Conservation (phyloP, 2,113 vertebrate species). For the Serilophus lunatus region DNA sequence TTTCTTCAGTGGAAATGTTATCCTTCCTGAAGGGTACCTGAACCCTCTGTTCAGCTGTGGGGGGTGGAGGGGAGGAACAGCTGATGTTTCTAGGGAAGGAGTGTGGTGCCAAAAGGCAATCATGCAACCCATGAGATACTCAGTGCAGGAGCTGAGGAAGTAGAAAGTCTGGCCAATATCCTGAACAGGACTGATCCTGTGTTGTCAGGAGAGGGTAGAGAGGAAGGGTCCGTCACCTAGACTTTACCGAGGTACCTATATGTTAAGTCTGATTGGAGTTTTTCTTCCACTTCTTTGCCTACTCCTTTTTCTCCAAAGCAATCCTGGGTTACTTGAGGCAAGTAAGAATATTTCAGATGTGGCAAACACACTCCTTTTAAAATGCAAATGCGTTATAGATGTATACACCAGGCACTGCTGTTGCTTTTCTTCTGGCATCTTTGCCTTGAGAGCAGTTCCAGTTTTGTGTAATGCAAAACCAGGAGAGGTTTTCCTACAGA, state of each 20-base stretch:
- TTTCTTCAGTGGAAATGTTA: not conserved
- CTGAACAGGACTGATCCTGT: not conserved
- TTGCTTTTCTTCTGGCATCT: conserved; percentile 12
- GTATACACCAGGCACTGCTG: not conserved
- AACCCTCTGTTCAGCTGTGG: accelerated
- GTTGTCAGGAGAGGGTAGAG: not conserved
- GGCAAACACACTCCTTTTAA: conserved; percentile 14
- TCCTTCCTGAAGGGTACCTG: not conserved
- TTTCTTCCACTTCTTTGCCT: not conserved
- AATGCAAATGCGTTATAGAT: conserved; percentile 8
- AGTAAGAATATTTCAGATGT: conserved; percentile 2
- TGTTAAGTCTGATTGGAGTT: not conserved
- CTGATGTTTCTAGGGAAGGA: not conserved
- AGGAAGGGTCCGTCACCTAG: not conserved
- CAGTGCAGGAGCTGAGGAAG: accelerated
- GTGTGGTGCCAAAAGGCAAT: not conserved
- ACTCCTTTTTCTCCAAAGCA: not conserved
- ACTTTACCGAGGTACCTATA: not conserved
- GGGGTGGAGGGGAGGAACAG: not conserved
- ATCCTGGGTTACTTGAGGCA: not conserved
- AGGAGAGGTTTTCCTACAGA: not conserved
- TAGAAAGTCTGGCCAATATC: not conserved
- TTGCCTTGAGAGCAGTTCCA: not conserved
- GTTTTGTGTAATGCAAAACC: not conserved
- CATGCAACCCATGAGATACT: not conserved